Base-by-base conservation (phyloP, 2,797 vertebrate species). In the Pampus argenteus region DNA sequence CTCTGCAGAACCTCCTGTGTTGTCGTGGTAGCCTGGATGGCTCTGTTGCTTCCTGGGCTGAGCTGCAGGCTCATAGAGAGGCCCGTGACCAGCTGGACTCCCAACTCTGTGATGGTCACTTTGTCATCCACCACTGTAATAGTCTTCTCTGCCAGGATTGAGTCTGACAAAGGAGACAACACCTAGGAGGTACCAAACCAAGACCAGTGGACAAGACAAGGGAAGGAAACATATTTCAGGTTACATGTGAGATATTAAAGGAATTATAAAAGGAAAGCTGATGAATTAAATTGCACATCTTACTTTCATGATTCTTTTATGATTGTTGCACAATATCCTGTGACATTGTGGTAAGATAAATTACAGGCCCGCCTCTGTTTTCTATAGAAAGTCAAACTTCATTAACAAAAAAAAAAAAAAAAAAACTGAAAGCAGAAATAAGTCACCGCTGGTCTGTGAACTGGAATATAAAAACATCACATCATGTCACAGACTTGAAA, bases 111-210 rank as follows among this genome's bases (percentile, higher is more conserved):
- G 91, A 99, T 96, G 15, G 96, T 96, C 85, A 99, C 98, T 83
- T 96, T 97, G 86, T 98, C 97, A 36, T 99, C 97, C 58, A 96
- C 82, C 81, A 99, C 98, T 0, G 94, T 97, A 73, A 99, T 92
- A 0, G 97, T 97, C 91, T 96, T 98, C 94, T 99, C 98, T 1
- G 96, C 98, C 93, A 99, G 91, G 93, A 99, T 98, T 25, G 97
- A 97, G 93, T 99, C 98, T 0, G 97, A 99, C 72, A 99, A 82
- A 4, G 97, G 98, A 70, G 98, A 99, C 79, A 99, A 81, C 66
- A 99, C 97, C 98, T 99, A 20, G 17, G n/a, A 36, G 23, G 38
- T 48, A 10, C 5, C 56, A 31, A 20, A 66, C 20, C 13, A 40
- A 55, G 48, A 52, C n/a, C 13, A 34, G 28, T 1, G 25, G 52